Conservation (phyloP, 2,888 invertebrate genomes). For the Chloroclystis v-ata region DNA sequence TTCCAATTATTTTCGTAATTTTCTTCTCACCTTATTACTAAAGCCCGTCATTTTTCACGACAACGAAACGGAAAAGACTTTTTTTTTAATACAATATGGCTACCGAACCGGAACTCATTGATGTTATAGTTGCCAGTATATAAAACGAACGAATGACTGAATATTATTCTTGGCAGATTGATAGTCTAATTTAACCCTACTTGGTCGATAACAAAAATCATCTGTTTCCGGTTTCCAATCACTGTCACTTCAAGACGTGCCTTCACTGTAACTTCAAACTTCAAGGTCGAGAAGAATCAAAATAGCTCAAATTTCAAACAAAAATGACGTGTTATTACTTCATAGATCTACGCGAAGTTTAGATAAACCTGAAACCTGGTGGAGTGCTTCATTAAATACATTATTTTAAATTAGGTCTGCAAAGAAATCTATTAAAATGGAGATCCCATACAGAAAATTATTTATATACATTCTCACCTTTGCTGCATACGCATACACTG, state of each 20-base stretch:
- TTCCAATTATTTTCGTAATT: conserved; percentile 30
- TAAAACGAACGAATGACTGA: conserved; percentile 3
- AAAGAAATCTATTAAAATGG: conserved; percentile 71
- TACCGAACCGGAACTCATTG: conserved; percentile 66
- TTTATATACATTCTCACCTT: conserved; percentile 86
- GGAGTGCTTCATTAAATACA: no score
- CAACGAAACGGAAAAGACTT: conserved; percentile 83
- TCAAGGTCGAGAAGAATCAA: conserved; percentile 2
- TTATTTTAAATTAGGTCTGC: background rate
- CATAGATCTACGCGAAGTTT: conserved; percentile 1
- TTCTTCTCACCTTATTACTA: conserved; percentile 84
- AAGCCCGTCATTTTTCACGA: conserved; percentile 87
- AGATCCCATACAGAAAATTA: conserved; percentile 85
- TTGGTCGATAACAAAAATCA: background rate
- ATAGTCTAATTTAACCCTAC: background rate
- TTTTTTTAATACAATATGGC: conserved; percentile 70
- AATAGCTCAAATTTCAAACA: conserved; percentile 5
- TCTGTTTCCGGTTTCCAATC: conserved; percentile 5
- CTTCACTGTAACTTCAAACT: background rate
- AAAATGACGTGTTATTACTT: conserved; percentile 18
- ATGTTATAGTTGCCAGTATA: conserved; percentile 34
- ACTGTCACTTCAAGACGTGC: background rate
- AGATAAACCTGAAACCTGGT: no score
- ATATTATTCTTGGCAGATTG: no score
- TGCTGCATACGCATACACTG: conserved; percentile 87